Base-by-base conservation (phyloP, 2,888 invertebrate species). In the Archips crataeganus region DNA sequence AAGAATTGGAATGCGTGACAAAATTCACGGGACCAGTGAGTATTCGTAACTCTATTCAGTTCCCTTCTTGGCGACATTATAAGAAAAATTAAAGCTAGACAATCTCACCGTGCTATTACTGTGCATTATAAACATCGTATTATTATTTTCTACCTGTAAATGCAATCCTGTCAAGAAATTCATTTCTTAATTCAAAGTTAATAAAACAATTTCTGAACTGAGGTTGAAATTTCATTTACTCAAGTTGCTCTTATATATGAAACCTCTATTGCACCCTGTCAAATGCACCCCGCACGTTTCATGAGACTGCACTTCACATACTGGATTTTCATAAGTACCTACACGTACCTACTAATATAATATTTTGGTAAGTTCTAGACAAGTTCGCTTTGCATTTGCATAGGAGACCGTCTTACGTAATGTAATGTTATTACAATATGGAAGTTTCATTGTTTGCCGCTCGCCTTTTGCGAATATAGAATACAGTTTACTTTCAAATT, bases 321-420 rank as follows among this genome's bases (percentile, higher is more conserved):
- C 73, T 57, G 45, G 68, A 67, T 73, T 63, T 73, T 73, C 73
- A 73, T 73, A 69, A 73, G 68, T 69, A 73, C 23, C 23, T 23
- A 23, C 68, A 73, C 68, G 68, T 73, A 45, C 4, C 0, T 45
- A 73, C 63, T 68, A 63, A 68, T 63, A 61, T 68, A 57, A 63
- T 68, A 73, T 73, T 68, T 68, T 32, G 63, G 68, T 39, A 67
- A 68, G 63, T 68, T 64, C 45, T 3, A 11, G 47, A 15, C 49
- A 73, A 73, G 59, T 73, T 73, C 59, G 42, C 54, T 13, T 42
- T 59, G 15, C 59, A 69, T 73, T 73, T 69, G 73, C 68, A 73
- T 73, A 59, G 57, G 57, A 73, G n/a, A 36, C 57, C 62, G 39
- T 39, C 62, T 54, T 39, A 47, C 36, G 32, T 49, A 64, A 63